Evolutionary conservation across 2,888 invertebrate species (phyloP), one percentile per base, ranked within the genome.

Genomic region (Drosophila longiperda): DNA sequence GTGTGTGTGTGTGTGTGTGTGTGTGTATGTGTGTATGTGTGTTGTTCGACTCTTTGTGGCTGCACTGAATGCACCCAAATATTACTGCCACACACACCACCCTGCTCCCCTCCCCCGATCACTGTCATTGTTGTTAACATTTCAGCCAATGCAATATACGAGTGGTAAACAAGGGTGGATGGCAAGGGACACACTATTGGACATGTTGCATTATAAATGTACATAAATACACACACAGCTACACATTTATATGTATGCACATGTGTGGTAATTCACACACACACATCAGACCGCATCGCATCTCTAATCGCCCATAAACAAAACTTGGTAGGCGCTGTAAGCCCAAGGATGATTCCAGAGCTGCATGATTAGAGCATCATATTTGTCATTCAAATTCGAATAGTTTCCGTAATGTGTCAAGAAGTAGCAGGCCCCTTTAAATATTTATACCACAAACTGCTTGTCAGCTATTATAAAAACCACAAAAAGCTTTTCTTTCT

Each of bases 31-130:
- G 7, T 7, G 20, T n/a, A 26, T 53, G 66, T 40, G 36, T 15
- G 57, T 36, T 59, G 70, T 60, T 66, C 61, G 66, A 52, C 66
- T 68, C 36, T 55, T 78, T 78, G 78, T 34, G 78, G 79, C 78
- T 65, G 59, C 59, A 71, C 53, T 36, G 78, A 78, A 75, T 75
- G 78, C 77, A 75, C 20, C 71, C 77, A 78, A 77, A 78, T 69
- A 77, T 73, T 23, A 45, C 8, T 40, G 40, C 40, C 40, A 40
- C 40, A 40, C 2, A 5, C 40, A 49, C 6, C 9, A 9, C 15
- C 15, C 36, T n/a, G 12, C 15, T 2, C 20, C 1, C 5, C 1
- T 2, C 38, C 50, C 23, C 26, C 32, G 49, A 36, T 29, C 72
- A 63, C 50, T 60, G 38, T 53, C 68, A 59, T 45, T 50, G 20